Evolutionary conservation across 2,113 vertebrate genomes (phyloP).

Genomic region (Corydoras maculifer): DNA sequence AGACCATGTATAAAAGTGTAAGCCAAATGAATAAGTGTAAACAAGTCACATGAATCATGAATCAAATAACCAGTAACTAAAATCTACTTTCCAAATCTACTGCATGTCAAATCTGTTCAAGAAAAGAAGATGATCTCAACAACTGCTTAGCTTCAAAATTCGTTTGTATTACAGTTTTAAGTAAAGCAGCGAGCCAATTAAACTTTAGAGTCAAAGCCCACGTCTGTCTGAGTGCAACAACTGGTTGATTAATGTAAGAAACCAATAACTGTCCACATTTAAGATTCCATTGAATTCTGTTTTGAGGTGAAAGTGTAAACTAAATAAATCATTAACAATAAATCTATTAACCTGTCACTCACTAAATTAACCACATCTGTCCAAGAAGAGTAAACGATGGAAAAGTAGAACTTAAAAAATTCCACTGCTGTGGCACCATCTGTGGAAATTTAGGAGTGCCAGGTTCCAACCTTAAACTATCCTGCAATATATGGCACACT

Average conservation of each 20-base stretch:
- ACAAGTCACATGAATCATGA: background rate
- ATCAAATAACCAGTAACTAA: background rate
- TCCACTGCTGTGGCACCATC: slow-evolving; percentile 1
- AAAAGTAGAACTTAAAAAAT: slow-evolving; percentile 10
- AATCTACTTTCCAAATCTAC: background rate
- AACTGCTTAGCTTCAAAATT: background rate
- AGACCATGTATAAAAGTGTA: background rate
- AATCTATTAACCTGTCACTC: background rate
- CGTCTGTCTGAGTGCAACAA: no score
- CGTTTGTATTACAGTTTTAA: no score
- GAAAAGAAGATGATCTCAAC: background rate
- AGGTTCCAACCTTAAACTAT: slow-evolving; percentile 42
- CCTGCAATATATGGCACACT: slow-evolving; percentile 32
- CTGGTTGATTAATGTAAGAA: background rate
- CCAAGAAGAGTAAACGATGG: background rate
- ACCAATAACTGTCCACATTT: background rate
- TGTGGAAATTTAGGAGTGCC: slow-evolving; percentile 38
- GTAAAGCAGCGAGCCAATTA: no score
- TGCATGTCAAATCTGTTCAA: background rate
- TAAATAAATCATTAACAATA: background rate
- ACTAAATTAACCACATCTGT: background rate
- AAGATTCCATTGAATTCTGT: no score
- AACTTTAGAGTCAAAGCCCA: no score
- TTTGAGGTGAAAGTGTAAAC: no score
- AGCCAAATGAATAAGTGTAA: background rate